phyloP scores from a whole-genome alignment of 23 tunicate genomes.

The Clavelina lepadiformis region DNA sequence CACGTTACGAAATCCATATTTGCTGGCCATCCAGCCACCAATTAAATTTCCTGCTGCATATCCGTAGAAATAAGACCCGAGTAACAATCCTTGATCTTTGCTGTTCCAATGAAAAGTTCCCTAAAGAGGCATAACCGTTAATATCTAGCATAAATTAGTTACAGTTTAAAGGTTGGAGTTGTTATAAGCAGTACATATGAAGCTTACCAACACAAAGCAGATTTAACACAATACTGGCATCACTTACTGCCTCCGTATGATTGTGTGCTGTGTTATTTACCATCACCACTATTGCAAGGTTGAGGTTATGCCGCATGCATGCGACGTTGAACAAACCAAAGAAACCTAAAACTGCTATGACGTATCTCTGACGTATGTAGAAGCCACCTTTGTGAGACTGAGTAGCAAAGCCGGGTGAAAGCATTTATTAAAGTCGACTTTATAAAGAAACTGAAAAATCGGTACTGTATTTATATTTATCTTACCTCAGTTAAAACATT shows the following conservation, averaged over 20 bases:
- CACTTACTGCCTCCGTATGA: too few species aligned
- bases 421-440: too few species aligned
- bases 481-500: too few species aligned
- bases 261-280: neutral
- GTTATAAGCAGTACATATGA: too few species aligned
- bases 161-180: too few species aligned
- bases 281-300: conserved; percentile 6
- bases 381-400: too few species aligned
- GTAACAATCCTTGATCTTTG: conserved; percentile 2
- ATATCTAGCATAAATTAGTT: too few species aligned
- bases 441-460: too few species aligned
- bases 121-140: too few species aligned
- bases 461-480: too few species aligned
- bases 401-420: too few species aligned
- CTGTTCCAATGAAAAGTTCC: neutral
- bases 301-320: neutral
- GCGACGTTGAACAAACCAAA: conserved; percentile 4
- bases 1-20: conserved; percentile 6
- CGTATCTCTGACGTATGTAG: conserved; percentile 18
- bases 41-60: conserved; percentile 11
- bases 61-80: conserved; percentile 16
- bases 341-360: neutral
- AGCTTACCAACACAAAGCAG: too few species aligned
- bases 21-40: conserved; percentile 1
- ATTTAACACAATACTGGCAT: neutral